A percentile compares a stretch with the other conserved stretches of the same genome.
phyloP scores from a whole-genome alignment of 2,888 invertebrate genomes.

The Digitonthophagus gazella region DNA sequence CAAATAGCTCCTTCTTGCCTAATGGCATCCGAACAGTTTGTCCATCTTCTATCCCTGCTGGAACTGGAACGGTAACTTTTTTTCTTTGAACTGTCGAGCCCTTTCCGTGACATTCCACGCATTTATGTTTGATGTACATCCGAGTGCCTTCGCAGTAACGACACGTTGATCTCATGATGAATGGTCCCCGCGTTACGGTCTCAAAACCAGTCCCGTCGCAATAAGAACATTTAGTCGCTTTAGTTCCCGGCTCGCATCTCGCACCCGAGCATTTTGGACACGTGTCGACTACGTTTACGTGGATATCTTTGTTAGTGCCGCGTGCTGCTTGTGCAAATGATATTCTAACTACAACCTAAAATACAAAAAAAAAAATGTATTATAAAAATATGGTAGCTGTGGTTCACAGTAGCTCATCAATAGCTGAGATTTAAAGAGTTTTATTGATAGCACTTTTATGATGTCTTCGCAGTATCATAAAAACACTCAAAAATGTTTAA shows the following conservation, averaged over 20 bases:
- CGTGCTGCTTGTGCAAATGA: slow-evolving; percentile 93
- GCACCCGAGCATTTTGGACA: slow-evolving; percentile 87
- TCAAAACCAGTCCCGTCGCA: slow-evolving; percentile 98
- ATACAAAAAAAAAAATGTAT: slow-evolving; percentile 10
- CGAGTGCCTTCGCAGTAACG: slow-evolving; percentile 84
- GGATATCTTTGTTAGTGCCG: slow-evolving; percentile 91
- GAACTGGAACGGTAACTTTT: slow-evolving; percentile 89
- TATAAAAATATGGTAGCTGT: neutral
- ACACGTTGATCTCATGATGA: slow-evolving; percentile 95
- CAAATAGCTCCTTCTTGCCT: slow-evolving; percentile 86
- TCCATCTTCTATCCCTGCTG: slow-evolving; percentile 94
- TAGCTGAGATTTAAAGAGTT: no score
- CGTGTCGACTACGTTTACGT: slow-evolving; percentile 87
- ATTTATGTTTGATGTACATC: slow-evolving; percentile 86
- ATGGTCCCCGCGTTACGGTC: slow-evolving; percentile 80
- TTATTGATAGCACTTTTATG: no score
- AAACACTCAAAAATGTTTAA: no score
- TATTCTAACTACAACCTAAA: slow-evolving; percentile 79
- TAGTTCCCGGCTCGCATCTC: slow-evolving; percentile 88
- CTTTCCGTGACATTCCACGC: slow-evolving; percentile 89
- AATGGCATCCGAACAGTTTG: slow-evolving; percentile 95
- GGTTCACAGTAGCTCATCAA: neutral
- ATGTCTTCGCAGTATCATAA: no score
- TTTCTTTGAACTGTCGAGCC: slow-evolving; percentile 81
- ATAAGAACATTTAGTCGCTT: slow-evolving; percentile 81